These are phyloP conservation scores for Leptodactylus fuscus DNA, from an alignment of 2,113 vertebrate species.

Conservation along the genomic window DNA sequence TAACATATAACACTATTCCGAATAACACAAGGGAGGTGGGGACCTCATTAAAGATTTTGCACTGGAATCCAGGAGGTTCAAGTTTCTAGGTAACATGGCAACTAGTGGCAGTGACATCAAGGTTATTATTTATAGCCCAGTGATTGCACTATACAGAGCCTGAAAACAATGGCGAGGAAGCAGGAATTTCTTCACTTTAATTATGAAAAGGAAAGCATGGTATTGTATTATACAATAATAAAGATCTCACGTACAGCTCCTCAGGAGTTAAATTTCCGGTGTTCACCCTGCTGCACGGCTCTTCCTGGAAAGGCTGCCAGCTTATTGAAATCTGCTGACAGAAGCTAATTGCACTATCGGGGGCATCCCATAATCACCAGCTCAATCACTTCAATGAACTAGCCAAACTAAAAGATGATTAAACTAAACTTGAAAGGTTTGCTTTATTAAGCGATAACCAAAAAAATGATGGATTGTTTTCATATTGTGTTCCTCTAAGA, in stretches of 20 bases:
- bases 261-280: constrained; percentile 41
- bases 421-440: constrained; percentile 43
- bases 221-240: not conserved
- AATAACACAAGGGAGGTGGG: no score
- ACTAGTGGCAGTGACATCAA: not conserved
- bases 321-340: constrained; percentile 57
- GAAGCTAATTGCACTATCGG: constrained; percentile 50
- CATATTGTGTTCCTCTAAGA: not conserved
- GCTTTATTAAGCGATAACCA: constrained; percentile 32
- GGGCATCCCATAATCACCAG: constrained; percentile 31
- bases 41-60: no score
- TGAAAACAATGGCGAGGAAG: constrained; percentile 9
- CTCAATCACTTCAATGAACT: constrained; percentile 40
- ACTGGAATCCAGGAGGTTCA: no score
- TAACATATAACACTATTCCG: no score
- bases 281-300: not conserved
- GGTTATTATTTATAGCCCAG: not conserved
- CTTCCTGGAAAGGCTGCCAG: constrained; percentile 24
- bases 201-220: constrained; percentile 3
- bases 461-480: constrained; percentile 8
- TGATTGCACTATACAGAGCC: not conserved
- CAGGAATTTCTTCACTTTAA: not conserved
- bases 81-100: not conserved
- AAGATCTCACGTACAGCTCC: not conserved
- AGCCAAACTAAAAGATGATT: constrained; percentile 26